Conservation (phyloP, 2,797 vertebrate genomes). For the Erithacus rubecula region DNA sequence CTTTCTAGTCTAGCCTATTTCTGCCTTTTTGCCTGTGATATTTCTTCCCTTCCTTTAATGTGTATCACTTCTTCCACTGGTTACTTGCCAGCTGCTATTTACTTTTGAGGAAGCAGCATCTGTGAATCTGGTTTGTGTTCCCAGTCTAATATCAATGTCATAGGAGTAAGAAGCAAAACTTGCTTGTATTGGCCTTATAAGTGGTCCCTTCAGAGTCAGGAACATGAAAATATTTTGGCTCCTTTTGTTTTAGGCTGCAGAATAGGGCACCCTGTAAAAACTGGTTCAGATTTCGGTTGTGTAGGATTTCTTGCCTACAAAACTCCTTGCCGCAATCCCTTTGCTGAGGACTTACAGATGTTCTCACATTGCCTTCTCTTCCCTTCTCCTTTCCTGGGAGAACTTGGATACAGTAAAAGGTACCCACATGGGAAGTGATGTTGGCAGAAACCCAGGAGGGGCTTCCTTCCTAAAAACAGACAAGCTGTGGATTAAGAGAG, state of each 20-base stretch:
- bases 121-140: background rate
- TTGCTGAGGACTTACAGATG: background rate
- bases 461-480: background rate
- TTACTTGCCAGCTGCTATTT: background rate
- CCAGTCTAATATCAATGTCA: background rate
- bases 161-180: background rate
- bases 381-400: background rate
- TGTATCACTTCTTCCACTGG: background rate
- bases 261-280: background rate
- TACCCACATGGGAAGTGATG: background rate
- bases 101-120: background rate
- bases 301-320: background rate
- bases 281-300: background rate
- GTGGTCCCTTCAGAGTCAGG: background rate
- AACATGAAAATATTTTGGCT: background rate
- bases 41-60: background rate
- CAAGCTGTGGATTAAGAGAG: background rate
- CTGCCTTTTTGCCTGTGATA: background rate
- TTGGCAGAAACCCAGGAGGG: background rate
- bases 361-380: background rate
- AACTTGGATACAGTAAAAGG: background rate
- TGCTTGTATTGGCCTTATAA: background rate
- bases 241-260: background rate
- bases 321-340: background rate
- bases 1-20: background rate